Evolutionary conservation across 2,888 invertebrate species (phyloP).

Genomic region (Mactromeris polynyma): DNA sequence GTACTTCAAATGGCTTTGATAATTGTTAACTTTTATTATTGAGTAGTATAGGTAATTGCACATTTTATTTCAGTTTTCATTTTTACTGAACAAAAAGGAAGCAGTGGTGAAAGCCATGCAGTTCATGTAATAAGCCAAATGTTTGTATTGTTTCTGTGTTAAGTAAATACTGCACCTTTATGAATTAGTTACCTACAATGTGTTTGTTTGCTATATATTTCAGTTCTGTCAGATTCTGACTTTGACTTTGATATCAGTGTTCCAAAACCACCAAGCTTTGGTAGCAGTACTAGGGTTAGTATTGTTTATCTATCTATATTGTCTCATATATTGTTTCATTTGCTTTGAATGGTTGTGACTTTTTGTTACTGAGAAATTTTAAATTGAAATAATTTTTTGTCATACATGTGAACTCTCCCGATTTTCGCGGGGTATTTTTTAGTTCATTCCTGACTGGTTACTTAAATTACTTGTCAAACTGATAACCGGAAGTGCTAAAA

Average conservation of each 20-base stretch:
- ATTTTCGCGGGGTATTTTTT: no score
- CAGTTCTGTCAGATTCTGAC: slow-evolving; percentile 64
- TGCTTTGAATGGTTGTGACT: neutral
- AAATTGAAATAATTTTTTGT: no score
- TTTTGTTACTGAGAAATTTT: neutral
- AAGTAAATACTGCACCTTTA: neutral
- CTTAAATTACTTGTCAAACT: no score
- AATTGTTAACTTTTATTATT: no score
- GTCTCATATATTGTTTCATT: neutral
- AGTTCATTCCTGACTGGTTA: no score
- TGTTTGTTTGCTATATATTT: slow-evolving; percentile 30
- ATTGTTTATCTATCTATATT: neutral
- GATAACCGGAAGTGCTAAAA: no score
- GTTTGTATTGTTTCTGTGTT: neutral
- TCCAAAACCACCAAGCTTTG: slow-evolving; percentile 79
- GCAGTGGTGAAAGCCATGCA: neutral
- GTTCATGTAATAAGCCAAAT: neutral
- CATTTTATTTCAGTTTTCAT: neutral
- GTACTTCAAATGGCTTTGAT: no score
- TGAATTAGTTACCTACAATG: neutral
- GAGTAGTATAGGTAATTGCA: no score
- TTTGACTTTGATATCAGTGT: slow-evolving; percentile 75
- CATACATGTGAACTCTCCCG: no score
- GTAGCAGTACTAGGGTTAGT: slow-evolving; percentile 80
- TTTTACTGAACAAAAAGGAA: no score